Base-by-base conservation (phyloP, 2,888 invertebrate species). In the Mythimna loreyi region DNA sequence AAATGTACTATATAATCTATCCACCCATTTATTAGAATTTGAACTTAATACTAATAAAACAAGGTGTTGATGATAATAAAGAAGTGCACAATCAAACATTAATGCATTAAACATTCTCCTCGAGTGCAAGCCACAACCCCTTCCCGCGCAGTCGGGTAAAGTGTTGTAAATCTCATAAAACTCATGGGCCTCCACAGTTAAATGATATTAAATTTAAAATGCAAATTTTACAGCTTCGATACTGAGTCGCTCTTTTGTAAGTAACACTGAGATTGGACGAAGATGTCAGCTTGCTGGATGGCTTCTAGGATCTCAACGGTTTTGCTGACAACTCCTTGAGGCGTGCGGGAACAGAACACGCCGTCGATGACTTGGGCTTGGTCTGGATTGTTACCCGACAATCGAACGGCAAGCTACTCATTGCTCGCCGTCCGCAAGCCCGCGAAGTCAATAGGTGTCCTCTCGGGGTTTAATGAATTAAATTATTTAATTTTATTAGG, bases 181-280 rank as follows among this genome's bases (percentile, higher is more conserved):
- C 72, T 64, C 70, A 58, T 59, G 68, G 67, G 69, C 72, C 69
- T 64, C 68, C 58, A 64, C 72, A 82, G 81, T 86, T 85, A 84
- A 88, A 85, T 77, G 83, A 82, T 83, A 86, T 89, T 87, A 89
- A 87, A 90, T 91, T 85, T 90, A 85, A 90, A 89, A 90, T 90
- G 87, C 89, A 88, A 89, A 90, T 88, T 83, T 80, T 72, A 85
- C 85, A 77, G 79, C 84, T 83, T 81, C 86, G 79, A 85, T 86
- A 83, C 84, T 82, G 74, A 73, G 67, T 84, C 83, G 85, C 82
- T 83, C 86, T 81, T 86, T 83, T 82, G 75, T 80, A 73, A 80
- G 76, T 68, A 76, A 75, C 76, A 52, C 62, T 67, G 71, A 72
- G 67, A 67, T 78, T 60, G 69, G 55, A 49, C 30, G 6, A 1